A percentile compares a stretch with the other conserved stretches of the same genome.
Evolutionary conservation across 2,797 vertebrate species (phyloP).

Genomic region (Coilia nasus): DNA sequence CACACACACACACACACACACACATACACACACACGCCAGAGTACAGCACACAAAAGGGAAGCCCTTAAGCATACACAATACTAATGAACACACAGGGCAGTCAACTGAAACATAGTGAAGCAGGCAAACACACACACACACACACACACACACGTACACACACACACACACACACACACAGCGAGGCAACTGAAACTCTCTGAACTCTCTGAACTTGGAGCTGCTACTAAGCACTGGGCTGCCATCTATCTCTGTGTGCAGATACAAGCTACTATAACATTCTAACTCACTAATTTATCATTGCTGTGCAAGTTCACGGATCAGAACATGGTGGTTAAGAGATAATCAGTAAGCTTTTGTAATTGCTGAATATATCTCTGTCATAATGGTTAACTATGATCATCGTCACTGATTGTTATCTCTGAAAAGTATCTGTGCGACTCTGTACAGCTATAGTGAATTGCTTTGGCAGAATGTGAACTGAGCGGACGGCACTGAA

Average conservation of each 20-base stretch:
- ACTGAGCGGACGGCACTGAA: too few species aligned
- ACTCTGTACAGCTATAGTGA: too few species aligned
- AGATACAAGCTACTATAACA: too few species aligned
- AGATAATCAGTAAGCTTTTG: too few species aligned
- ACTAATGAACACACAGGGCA: slow-evolving; percentile 7
- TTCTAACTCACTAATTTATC: not conserved
- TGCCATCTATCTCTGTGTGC: not conserved
- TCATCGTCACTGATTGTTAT: too few species aligned
- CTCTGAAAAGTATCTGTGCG: too few species aligned
- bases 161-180: slow-evolving; percentile 12
- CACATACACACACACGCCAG: slow-evolving; percentile 4
- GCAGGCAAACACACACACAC: not conserved
- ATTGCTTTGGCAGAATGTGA: too few species aligned
- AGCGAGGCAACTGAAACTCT: not conserved
- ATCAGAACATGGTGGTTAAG: too few species aligned
- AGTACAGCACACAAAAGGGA: not conserved
- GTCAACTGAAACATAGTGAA: not conserved
- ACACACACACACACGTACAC: not conserved
- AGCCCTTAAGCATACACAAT: slow-evolving; percentile 17
- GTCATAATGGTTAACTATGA: too few species aligned
- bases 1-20: slow-evolving; percentile 20
- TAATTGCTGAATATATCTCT: too few species aligned
- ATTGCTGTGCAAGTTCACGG: too few species aligned
- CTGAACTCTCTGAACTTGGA: not conserved
- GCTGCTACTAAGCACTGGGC: not conserved